Evolutionary conservation across 2,113 vertebrate species (phyloP), one percentile per base, ranked within the genome.

Genomic region (Ctenodactylus gundi): DNA sequence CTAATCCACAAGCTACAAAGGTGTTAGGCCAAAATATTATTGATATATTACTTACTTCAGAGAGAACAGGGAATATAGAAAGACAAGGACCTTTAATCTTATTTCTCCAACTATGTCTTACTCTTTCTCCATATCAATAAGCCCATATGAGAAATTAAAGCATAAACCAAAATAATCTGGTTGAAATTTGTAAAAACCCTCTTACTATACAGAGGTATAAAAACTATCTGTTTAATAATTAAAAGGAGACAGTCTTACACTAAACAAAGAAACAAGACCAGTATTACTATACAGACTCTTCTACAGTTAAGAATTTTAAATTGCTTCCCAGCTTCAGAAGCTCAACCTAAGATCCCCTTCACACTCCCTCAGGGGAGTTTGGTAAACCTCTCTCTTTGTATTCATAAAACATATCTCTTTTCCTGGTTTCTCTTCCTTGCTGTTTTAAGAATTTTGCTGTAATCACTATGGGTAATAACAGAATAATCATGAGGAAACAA

Each of bases 291-390:
- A 60, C 2, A 60, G 21, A 53, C 5, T 65, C 39, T 65, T 65
- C 39, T 76, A 73, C 39, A 83, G 36, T 55, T 65, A 77, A 88
- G 70, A 84, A 53, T 84, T 75, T 49, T 57, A 84, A 88, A 53
- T 85, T 85, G 94, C 29, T 88, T 95, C 34, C 60, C 15, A 82
- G 57, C 15, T 57, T 23, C 55, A 94, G 27, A 91, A 84, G 73
- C 27, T 85, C 49, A 85, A 25, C 1, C 41, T 60, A 67, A 90
- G n/a, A 29, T 78, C 70, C 18, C 68, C 60, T 88, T 58, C 11
- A 88, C 11, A 46, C 18, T 41, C 64, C 72, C 34, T 84, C 34
- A 57, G 20, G 72, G 58, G 17, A 17, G 41, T 41, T 70, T 87
- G 60, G 36, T 49, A 89, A 85, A 85, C 36, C 14, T 94, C 57